Evolutionary conservation across 2,797 vertebrate genomes (phyloP).

Genomic region (Etheostoma perlongum): DNA sequence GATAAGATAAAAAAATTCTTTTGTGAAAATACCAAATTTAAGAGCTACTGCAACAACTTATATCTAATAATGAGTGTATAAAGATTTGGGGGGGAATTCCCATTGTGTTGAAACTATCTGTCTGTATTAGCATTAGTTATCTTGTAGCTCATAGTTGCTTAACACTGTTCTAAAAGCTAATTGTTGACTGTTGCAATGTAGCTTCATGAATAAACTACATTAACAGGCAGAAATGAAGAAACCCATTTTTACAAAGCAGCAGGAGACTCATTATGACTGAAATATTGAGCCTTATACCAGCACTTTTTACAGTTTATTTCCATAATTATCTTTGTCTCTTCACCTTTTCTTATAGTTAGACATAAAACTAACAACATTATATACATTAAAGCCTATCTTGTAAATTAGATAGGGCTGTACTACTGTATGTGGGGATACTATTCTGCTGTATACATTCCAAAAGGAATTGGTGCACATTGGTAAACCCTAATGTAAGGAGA

Average conservation of each 20-base stretch:
- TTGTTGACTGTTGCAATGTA: not conserved
- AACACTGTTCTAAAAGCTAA: not conserved
- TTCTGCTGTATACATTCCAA: not conserved
- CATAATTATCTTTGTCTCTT: not conserved
- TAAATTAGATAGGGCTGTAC: not conserved
- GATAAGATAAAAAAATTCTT: too few relatives aligned
- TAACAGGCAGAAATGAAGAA: not conserved
- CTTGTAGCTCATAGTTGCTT: not conserved
- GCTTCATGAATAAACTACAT: not conserved
- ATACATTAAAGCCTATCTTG: not conserved
- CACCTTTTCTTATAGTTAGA: not conserved
- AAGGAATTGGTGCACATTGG: not conserved
- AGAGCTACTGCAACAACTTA: not conserved
- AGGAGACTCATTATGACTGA: not conserved
- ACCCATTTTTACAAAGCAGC: not conserved
- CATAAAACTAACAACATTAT: not conserved
- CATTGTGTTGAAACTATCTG: not conserved
- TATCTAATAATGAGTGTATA: not conserved
- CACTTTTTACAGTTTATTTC: not conserved
- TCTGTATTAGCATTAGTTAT: not conserved
- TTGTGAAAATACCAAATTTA: too few relatives aligned
- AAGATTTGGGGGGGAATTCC: not conserved
- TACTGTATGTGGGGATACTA: not conserved
- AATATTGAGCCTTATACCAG: not conserved
- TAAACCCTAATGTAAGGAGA: not conserved